Conservation (phyloP, 2,113 vertebrate genomes). For the Channa maculata region DNA sequence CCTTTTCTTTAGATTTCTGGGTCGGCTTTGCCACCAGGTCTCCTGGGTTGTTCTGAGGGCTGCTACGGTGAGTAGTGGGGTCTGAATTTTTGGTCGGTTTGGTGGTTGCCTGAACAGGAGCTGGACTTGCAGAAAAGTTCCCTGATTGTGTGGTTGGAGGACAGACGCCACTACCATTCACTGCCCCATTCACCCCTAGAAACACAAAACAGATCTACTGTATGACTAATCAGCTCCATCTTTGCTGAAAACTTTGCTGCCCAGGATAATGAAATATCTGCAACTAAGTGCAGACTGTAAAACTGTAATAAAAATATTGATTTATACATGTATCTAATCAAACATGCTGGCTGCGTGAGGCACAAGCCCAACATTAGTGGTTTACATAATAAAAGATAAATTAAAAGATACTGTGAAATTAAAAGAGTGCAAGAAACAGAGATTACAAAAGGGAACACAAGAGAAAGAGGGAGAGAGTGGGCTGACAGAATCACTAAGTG, state of each 20-base stretch:
- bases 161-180: conserved; percentile 90
- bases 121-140: conserved; percentile 83
- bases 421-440: conserved; percentile 65
- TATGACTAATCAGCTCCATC: conserved; percentile 42
- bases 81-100: conserved; percentile 85
- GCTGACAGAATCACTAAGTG: conserved; percentile 67
- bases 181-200: conserved; percentile 92
- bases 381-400: conserved; percentile 80
- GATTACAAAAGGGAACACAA: conserved; percentile 57
- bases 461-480: conserved; percentile 35
- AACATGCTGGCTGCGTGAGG: conserved; percentile 59
- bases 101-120: conserved; percentile 80
- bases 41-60: conserved; percentile 84
- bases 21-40: conserved; percentile 84
- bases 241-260: conserved; percentile 44
- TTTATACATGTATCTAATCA: conserved; percentile 76
- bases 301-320: conserved; percentile 72
- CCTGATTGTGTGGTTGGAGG: conserved; percentile 83
- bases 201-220: conserved; percentile 49
- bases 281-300: conserved; percentile 55
- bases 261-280: conserved; percentile 67
- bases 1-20: conserved; percentile 95
- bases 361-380: conserved; percentile 68
- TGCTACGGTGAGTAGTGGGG: conserved; percentile 83
- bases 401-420: conserved; percentile 80